Evolutionary conservation across 1,140 invertebrate genomes (phyloP), one percentile per base, ranked within the genome.

Genomic region (Pomacea maculata): DNA sequence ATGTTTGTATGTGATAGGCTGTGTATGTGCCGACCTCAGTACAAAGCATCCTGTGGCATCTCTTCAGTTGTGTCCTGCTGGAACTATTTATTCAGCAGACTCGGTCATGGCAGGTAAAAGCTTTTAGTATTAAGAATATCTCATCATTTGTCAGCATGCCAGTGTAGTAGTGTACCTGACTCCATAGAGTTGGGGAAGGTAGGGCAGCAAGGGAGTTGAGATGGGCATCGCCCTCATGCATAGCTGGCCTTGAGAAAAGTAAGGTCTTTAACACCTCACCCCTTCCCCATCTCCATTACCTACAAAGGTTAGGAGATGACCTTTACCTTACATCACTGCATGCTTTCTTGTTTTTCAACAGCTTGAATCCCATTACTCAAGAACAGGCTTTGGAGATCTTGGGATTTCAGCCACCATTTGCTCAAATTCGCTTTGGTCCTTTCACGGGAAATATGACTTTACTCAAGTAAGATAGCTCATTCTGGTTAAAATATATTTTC

Each of bases 21-120:
- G 73, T 91, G 90, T 76, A 88, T 91, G 78, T 88, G 88, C 80
- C 82, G 89, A n/a, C 90, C 90, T 1, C 90, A 91, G 81, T 89
- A 90, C 84, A 88, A 85, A 61, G 88, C 84, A 52, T 90, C 89
- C 7, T 90, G 89, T 83, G 90, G 90, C 8, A 86, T 89, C 63
- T 88, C 89, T 5, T 88, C 90, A 21, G 80, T 91, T 12, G 88
- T 90, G 1, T 91, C 90, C 7, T 91, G 90, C 78, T 91, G 90
- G 90, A 91, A 91, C 75, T 91, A 87, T 75, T 81, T 91, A 14
- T 91, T 88, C 80, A 88, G 86, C 75, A 87, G 84, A 3, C 80
- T 91, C 9, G 90, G 90, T 54, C 83, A 87, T 86, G 90, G 90
- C 75, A 89, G 83, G 89, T 90, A 83, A 80, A 86, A 71, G 17